Evolutionary conservation across 2,888 invertebrate genomes (phyloP).

Genomic region (Agrotis segetum): DNA sequence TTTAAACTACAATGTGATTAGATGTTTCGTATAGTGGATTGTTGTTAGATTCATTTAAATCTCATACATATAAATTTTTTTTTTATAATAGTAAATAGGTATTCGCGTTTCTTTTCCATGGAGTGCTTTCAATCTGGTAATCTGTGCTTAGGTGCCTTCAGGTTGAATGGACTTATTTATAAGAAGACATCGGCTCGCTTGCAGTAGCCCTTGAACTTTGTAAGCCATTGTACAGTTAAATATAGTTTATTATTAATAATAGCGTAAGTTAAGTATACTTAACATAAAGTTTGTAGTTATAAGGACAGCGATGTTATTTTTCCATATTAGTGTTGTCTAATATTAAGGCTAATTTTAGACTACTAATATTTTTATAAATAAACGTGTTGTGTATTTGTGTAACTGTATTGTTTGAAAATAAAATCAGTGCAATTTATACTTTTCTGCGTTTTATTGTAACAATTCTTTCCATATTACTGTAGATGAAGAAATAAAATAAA

Average conservation of each 20-base stretch:
- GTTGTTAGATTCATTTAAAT: too few species aligned
- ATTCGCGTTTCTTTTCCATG: too few species aligned
- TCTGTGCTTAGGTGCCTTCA: too few species aligned
- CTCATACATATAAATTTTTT: too few species aligned
- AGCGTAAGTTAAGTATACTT: constrained; percentile 22
- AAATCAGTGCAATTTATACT: constrained; percentile 69
- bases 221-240: constrained; percentile 55
- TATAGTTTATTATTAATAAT: constrained; percentile 22
- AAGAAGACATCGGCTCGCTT: constrained; percentile 31
- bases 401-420: constrained; percentile 74
- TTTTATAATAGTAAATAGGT: too few species aligned
- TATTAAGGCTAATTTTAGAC: constrained; percentile 70
- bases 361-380: constrained; percentile 85
- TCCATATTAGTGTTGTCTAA: constrained; percentile 74
- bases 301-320: constrained; percentile 74
- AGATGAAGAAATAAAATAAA: background rate
- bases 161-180: background rate
- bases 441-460: constrained; percentile 18
- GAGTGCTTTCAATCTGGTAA: too few species aligned
- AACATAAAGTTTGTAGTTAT: constrained; percentile 54
- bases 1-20: too few species aligned
- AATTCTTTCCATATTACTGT: background rate
- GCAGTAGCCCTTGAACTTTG: constrained; percentile 27
- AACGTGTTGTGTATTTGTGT: constrained; percentile 84
- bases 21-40: too few species aligned